Evolutionary conservation across 2,797 vertebrate genomes (phyloP).

Genomic region (Dicrostonyx torquatus): DNA sequence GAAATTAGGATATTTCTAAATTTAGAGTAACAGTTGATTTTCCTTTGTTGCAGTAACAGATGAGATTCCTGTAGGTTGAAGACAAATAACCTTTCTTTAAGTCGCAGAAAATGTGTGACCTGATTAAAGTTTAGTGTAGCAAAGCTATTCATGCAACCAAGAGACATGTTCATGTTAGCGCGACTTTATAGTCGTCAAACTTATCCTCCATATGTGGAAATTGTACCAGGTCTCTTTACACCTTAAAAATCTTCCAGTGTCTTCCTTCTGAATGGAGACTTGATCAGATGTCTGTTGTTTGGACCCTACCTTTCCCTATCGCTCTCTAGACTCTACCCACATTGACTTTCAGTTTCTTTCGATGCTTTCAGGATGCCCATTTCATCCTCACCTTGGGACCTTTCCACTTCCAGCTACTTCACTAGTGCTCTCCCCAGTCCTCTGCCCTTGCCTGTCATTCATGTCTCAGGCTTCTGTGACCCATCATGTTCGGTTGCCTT

Average conservation of each 20-base stretch:
- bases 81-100: neutral
- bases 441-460: conserved; percentile 8
- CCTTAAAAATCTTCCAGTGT: neutral
- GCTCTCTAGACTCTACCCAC: neutral
- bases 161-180: neutral
- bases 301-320: neutral
- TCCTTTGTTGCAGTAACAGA: neutral
- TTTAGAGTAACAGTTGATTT: neutral
- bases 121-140: conserved; percentile 28
- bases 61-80: neutral
- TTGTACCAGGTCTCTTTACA: neutral
- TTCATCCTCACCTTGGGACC: neutral
- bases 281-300: neutral
- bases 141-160: neutral
- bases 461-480: neutral
- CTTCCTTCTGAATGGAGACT: neutral
- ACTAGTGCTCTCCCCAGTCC: neutral
- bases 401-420: neutral
- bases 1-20: neutral
- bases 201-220: neutral
- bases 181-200: neutral
- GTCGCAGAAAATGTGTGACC: neutral
- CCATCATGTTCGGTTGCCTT: fast-evolving
- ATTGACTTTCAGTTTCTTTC: neutral
- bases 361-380: neutral